A percentile compares a stretch with the other conserved stretches of the same genome.
These are phyloP conservation scores for Anticlea derivata DNA, from an alignment of 2,888 invertebrate species.

Conservation along the genomic window DNA sequence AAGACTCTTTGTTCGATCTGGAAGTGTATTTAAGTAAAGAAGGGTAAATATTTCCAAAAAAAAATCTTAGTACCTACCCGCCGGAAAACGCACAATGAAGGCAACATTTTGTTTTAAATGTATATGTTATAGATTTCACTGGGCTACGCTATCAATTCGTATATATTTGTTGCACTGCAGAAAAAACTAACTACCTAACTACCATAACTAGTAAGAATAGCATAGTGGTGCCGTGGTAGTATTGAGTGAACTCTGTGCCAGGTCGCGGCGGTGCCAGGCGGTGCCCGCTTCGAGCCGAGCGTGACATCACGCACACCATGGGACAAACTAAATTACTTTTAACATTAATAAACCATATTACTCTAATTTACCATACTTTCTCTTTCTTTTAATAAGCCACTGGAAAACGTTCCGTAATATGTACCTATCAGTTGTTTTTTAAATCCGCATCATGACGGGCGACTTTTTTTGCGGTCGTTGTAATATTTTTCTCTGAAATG, in stretches of 20 bases:
- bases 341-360: conserved; percentile 81
- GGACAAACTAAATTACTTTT: conserved; percentile 75
- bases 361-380: conserved; percentile 81
- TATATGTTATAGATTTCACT: too few relatives aligned
- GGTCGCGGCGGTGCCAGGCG: conserved; percentile 46
- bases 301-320: conserved; percentile 66
- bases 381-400: conserved; percentile 79
- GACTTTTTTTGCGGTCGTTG: conserved; percentile 58
- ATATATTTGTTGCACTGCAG: too few relatives aligned
- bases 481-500: conserved; percentile 39
- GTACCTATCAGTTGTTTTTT: conserved; percentile 78
- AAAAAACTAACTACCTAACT: too few relatives aligned
- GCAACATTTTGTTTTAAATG: too few relatives aligned
- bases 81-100: too few relatives aligned
- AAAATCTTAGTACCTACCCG: too few relatives aligned
- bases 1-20: too few relatives aligned
- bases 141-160: too few relatives aligned
- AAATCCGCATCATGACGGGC: conserved; percentile 70
- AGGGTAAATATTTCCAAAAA: too few relatives aligned
- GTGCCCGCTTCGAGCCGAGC: conserved; percentile 50
- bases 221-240: neutral
- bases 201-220: neutral
- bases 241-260: conserved; percentile 11
- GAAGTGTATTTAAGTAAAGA: too few relatives aligned
- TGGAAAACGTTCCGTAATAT: conserved; percentile 71